These are phyloP conservation scores for Uloborus diversus DNA, from an alignment of 1,140 invertebrate species.

Conservation along the genomic window DNA sequence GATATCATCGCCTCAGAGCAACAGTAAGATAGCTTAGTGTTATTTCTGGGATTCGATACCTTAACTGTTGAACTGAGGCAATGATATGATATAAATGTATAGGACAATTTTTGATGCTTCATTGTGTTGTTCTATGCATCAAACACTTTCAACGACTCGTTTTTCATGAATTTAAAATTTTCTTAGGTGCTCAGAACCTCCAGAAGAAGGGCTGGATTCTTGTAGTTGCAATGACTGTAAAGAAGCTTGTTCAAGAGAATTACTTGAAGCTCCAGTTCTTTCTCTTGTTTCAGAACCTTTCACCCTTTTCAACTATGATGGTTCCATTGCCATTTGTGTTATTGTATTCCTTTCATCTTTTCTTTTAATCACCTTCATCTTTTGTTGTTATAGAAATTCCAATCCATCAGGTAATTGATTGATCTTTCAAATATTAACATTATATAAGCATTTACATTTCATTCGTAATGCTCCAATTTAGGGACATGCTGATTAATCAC, in stretches of 20 bases:
- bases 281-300: slow-evolving; percentile 75
- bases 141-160: too few species aligned
- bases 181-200: slow-evolving; percentile 50
- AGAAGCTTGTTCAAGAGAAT: slow-evolving; percentile 71
- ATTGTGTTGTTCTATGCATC: too few species aligned
- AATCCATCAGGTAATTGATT: slow-evolving; percentile 15
- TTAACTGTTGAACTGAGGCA: too few species aligned
- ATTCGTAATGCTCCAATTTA: too few species aligned
- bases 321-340: slow-evolving; percentile 78
- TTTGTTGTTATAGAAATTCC: slow-evolving; percentile 18
- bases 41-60: too few species aligned
- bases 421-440: too few species aligned
- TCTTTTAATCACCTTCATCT: slow-evolving; percentile 28
- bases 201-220: slow-evolving; percentile 64
- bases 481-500: too few species aligned
- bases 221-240: slow-evolving; percentile 92
- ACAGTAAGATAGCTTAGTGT: too few species aligned
- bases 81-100: too few species aligned
- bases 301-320: slow-evolving; percentile 76
- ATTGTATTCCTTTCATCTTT: slow-evolving; percentile 74
- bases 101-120: too few species aligned
- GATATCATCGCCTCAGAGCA: too few species aligned
- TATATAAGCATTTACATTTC: too few species aligned
- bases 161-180: background rate
- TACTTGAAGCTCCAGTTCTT: slow-evolving; percentile 71